A percentile compares a stretch with the other conserved stretches of the same genome.
These are phyloP conservation scores for Nomada ruficornis DNA, from an alignment of 2,888 invertebrate species.

Conservation along the genomic window DNA sequence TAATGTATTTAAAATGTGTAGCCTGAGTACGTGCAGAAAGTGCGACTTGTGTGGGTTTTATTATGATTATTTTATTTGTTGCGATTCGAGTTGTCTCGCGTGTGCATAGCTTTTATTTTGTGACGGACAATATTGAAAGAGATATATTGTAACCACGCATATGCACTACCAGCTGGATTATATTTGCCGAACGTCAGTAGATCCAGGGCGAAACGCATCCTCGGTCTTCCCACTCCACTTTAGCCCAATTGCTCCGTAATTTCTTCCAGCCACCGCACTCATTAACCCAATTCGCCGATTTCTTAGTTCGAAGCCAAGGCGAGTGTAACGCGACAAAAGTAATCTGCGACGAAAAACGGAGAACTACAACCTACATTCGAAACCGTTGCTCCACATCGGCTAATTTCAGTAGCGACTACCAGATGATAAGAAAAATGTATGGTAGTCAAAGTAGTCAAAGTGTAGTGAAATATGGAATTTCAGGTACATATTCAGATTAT, in stretches of 20 bases:
- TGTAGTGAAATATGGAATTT: no score
- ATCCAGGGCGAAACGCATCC: slow-evolving; percentile 4
- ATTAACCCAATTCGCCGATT: slow-evolving; percentile 32
- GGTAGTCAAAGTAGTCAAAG: no score
- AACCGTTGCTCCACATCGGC: neutral
- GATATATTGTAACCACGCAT: neutral
- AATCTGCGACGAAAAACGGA: slow-evolving; percentile 18
- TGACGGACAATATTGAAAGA: no score
- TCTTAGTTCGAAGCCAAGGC: slow-evolving; percentile 3
- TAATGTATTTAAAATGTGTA: no score
- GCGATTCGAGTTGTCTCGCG: no score
- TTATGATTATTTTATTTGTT: no score
- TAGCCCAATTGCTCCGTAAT: neutral
- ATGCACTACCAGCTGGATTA: neutral
- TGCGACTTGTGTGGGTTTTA: no score
- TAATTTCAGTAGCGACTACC: slow-evolving; percentile 9
- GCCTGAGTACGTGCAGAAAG: no score
- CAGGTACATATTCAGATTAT: no score
- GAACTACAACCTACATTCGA: neutral
- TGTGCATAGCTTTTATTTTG: no score
- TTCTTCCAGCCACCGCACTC: slow-evolving; percentile 18
- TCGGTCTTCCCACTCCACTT: slow-evolving; percentile 2
- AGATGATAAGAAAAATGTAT: no score
- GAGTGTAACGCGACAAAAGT: slow-evolving; percentile 4
- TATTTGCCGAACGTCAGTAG: neutral